Evolutionary conservation across 37 sponge, comb jelly and placozoan species (phyloP).

Genomic region (Agelas oroides): DNA sequence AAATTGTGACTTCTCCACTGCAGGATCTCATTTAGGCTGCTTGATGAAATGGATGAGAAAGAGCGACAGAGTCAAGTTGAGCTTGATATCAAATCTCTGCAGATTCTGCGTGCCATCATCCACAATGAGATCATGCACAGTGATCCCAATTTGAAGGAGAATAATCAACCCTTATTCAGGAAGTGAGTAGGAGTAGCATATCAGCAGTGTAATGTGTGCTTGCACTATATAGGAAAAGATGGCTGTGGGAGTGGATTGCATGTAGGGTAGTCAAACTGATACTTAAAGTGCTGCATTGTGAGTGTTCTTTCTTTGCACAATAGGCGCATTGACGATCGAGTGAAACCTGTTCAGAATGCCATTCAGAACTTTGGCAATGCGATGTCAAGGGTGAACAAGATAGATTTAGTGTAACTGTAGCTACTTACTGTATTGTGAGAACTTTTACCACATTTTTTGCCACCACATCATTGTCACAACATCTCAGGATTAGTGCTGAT

Average conservation of each 20-base stretch:
- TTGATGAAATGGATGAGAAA: constrained; percentile 2
- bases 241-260: no score
- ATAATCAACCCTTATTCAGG: constrained; percentile 27
- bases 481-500: no score
- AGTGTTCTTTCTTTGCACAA: not conserved
- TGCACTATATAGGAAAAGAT: no score
- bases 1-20: no score
- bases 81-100: constrained; percentile 66
- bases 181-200: not conserved
- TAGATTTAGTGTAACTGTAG: no score
- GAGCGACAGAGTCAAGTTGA: constrained; percentile 36
- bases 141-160: constrained; percentile 67
- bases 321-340: not conserved
- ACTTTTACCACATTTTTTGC: no score
- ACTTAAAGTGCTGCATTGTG: no score
- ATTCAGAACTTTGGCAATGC: constrained; percentile 59
- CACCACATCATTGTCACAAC: no score
- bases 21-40: constrained; percentile 14
- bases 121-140: constrained; percentile 78
- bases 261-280: no score
- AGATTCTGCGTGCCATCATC: constrained; percentile 73
- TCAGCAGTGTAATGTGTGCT: no score
- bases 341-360: constrained; percentile 49
- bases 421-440: no score
- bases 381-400: constrained; percentile 19